Percentiles rank a stretch among this genome's conserved stretches.
Evolutionary conservation across 2,888 invertebrate genomes (phyloP).

Genomic region (Cheilosia impressa): DNA sequence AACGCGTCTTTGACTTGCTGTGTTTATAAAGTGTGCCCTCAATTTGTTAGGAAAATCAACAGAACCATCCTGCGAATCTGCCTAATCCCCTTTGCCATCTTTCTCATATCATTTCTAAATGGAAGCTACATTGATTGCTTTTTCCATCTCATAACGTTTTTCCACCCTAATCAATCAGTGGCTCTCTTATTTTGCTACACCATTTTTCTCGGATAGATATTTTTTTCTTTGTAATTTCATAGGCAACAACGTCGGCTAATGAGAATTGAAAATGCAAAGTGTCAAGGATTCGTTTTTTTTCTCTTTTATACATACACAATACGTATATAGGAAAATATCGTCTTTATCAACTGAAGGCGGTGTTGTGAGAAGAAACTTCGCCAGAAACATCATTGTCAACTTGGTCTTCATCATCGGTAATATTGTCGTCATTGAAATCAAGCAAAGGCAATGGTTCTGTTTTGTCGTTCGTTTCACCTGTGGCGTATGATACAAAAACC

Average conservation of each 20-base stretch:
- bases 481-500: conserved; percentile 5
- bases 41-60: conserved; percentile 12
- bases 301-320: conserved; percentile 7
- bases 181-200: background rate
- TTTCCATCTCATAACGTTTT: conserved; percentile 27
- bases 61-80: background rate
- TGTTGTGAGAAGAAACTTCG: conserved; percentile 12
- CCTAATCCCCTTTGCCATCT: background rate
- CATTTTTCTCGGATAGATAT: background rate
- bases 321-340: conserved; percentile 10
- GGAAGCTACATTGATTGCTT: conserved; percentile 15
- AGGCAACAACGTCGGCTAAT: conserved; percentile 30
- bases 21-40: background rate
- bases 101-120: background rate
- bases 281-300: conserved; percentile 18
- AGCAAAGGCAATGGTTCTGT: conserved; percentile 1
- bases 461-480: conserved; percentile 8
- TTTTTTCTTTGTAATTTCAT: conserved; percentile 15
- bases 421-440: conserved; percentile 16
- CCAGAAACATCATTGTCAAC: conserved; percentile 17
- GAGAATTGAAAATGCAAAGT: conserved; percentile 40
- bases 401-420: conserved; percentile 18
- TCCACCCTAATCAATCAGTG: conserved; percentile 25
- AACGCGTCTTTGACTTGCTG: background rate
- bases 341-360: conserved; percentile 14